Base-by-base conservation (phyloP, 2,888 invertebrate species). In the Callyntrura guangdongensis region DNA sequence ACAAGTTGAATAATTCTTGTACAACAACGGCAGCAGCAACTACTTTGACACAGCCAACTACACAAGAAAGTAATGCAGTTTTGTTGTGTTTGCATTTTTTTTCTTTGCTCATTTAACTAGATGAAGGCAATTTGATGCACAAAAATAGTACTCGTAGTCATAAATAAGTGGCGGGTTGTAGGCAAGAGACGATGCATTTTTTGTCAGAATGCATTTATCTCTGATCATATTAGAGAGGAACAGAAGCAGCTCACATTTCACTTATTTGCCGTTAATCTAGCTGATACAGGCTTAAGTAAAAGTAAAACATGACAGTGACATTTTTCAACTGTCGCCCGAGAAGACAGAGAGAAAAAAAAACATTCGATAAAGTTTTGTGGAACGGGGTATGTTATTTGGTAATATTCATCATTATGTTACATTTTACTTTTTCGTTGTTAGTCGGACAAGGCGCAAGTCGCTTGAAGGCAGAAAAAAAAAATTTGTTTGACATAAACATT, bases 181-280 rank as follows among this genome's bases (percentile, higher is more conserved):
- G 25, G 27, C 25, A n/a, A n/a, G 8, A n/a, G 14, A 53, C n/a
- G 17, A 67, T 67, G 67, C 27, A 67, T 67, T 67, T 36, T 14
- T 67, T 67, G 67, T 67, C 67, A 67, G 27, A 67, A 36, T 67
- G 67, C 67, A 67, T 67, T 67, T 67, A 61, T 20, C 61, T 61
- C 22, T 22, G 20, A n/a, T 2, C n/a, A n/a, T 2, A 5, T 53
- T 53, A n/a, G 4, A 53, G 12, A 12, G 53, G 6, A 36, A 36
- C 3, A 36, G 36, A 36, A 36, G 36, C 36, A 36, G 36, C 36
- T 4, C 6, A 36, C 36, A 36, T 2, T 6, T 36, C 36, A 36
- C 6, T 4, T 36, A 2, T 36, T 6, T 36, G 2, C 36, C 36
- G 36, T 36, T 36, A 36, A 36, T 36, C 36, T 6, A 36, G 36